These are phyloP conservation scores for Caenorhabditis latens DNA, from an alignment of 1,140 invertebrate genomes.

Conservation along the genomic window DNA sequence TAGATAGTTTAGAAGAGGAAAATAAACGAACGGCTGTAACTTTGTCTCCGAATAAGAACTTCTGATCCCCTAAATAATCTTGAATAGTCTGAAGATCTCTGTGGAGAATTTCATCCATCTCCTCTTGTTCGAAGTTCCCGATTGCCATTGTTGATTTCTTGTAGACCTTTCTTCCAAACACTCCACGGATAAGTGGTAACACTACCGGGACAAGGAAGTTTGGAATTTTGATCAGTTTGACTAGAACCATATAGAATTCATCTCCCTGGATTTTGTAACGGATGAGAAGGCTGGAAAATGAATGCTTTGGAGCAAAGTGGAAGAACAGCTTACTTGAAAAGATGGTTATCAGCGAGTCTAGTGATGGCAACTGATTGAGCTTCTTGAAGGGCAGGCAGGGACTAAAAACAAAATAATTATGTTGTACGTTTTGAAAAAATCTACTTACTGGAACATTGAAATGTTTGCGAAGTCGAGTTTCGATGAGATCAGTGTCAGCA, in stretches of 20 bases:
- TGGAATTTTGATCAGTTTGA: neutral
- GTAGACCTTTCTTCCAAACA: constrained; percentile 29
- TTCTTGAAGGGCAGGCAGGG: neutral
- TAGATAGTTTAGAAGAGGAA: neutral
- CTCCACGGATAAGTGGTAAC: neutral
- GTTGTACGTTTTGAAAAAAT: neutral
- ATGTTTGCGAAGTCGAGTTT: constrained; percentile 70
- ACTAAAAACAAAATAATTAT: neutral
- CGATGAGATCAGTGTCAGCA: constrained; percentile 74
- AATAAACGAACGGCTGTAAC: constrained; percentile 46
- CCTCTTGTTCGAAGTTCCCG: constrained; percentile 28
- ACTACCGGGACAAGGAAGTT: neutral
- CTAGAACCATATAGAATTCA: neutral
- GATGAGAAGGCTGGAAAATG: constrained; percentile 18
- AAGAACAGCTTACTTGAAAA: neutral
- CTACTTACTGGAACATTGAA: constrained; percentile 54
- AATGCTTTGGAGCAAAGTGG: neutral
- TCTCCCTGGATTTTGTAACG: constrained; percentile 6
- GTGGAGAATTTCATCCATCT: constrained; percentile 19
- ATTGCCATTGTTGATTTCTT: neutral
- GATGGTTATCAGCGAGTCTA: constrained; percentile 5
- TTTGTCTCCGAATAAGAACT: constrained; percentile 62
- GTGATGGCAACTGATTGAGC: constrained; percentile 17
- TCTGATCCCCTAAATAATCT: constrained; percentile 36
- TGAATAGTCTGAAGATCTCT: constrained; percentile 54